phyloP scores from a whole-genome alignment of 2,113 vertebrate genomes.

The Tamias sibiricus region DNA sequence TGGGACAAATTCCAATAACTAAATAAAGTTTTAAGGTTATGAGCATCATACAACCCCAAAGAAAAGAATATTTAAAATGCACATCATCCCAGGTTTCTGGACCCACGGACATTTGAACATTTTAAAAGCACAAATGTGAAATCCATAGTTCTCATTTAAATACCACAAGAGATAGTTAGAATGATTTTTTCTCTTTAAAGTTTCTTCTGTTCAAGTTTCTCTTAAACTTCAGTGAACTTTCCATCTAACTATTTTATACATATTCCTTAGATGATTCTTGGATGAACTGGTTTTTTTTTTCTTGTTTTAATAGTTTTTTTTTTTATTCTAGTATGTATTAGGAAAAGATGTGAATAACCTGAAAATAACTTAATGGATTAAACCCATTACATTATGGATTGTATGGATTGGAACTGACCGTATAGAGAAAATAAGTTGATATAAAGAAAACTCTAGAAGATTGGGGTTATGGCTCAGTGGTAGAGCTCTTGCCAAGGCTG shows the following conservation, averaged over 20 bases:
- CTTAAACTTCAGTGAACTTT: neutral
- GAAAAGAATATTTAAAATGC: conserved; percentile 44
- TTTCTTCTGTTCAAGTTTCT: no score
- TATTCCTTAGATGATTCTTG: neutral
- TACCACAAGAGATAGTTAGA: neutral
- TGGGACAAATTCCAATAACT: neutral
- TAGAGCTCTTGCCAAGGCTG: neutral
- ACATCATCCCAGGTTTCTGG: conserved; percentile 2
- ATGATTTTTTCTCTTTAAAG: neutral
- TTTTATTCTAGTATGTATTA: conserved; percentile 36
- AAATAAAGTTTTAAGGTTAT: conserved; percentile 11
- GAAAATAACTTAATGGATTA: neutral
- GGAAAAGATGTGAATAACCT: neutral
- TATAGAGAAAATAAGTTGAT: neutral
- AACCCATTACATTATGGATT: neutral
- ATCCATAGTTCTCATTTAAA: conserved; percentile 44
- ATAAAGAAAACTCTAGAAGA: neutral
- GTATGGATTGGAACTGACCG: neutral
- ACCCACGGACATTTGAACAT: neutral
- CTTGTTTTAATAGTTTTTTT: conserved; percentile 52
- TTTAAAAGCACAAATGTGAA: conserved; percentile 14
- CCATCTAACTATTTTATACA: neutral
- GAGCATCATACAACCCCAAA: neutral
- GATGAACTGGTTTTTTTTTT: neutral
- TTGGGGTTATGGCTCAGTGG: neutral